Conservation (phyloP, 2,797 vertebrate species). For the Anomalospiza imberbis region DNA sequence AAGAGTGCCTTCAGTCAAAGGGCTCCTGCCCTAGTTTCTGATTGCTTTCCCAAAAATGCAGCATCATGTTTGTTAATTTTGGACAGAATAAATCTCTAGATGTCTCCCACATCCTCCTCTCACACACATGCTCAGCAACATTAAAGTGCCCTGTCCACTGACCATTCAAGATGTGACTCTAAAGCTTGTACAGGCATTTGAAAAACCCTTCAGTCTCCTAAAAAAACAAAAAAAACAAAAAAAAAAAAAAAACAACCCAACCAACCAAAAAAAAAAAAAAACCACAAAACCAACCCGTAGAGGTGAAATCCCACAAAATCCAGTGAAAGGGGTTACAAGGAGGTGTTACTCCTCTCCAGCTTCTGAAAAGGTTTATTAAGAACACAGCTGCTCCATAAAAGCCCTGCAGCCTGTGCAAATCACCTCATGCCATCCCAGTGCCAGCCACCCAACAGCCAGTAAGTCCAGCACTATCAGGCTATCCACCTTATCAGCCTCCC, state of each 20-base stretch:
- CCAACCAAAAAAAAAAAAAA: too few species aligned
- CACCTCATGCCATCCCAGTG: neutral
- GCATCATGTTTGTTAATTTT: slow-evolving; percentile 24
- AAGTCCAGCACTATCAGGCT: neutral
- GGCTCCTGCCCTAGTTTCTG: neutral
- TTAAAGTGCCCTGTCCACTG: neutral
- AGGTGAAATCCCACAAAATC: neutral
- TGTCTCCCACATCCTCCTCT: neutral
- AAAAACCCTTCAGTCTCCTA: neutral
- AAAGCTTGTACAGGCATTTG: neutral
- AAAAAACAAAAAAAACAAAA: too few species aligned
- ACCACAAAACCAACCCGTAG: neutral
- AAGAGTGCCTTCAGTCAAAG: neutral
- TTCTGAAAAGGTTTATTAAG: neutral
- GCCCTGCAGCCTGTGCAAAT: neutral
- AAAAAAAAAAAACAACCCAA: too few species aligned
- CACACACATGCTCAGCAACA: neutral
- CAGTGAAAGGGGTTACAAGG: neutral
- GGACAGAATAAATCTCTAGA: slow-evolving; percentile 22
- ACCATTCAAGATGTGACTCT: neutral
- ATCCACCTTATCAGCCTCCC: neutral
- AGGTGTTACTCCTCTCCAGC: neutral
- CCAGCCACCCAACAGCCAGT: neutral
- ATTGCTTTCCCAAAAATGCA: slow-evolving; percentile 11
- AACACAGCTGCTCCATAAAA: neutral